phyloP scores from a whole-genome alignment of 1,140 invertebrate genomes.

The Drosophila mojavensis region DNA sequence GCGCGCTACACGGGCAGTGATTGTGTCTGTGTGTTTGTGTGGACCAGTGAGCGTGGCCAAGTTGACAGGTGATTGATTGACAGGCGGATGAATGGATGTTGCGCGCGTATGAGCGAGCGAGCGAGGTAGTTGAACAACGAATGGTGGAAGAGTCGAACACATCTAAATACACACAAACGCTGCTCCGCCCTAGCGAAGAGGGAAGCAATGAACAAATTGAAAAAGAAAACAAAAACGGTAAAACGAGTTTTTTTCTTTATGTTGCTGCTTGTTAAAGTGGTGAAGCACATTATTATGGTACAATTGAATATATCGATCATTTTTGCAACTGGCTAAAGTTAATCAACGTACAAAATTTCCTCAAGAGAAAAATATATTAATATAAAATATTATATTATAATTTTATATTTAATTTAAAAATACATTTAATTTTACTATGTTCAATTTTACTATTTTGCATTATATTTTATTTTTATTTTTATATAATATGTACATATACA shows the following conservation, averaged over 20 bases:
- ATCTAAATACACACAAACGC: constrained; percentile 18
- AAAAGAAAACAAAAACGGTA: constrained; percentile 7
- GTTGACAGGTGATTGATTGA: constrained; percentile 83
- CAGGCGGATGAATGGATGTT: constrained; percentile 49
- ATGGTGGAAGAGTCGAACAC: constrained; percentile 38
- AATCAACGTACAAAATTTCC: background rate
- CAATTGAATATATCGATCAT: background rate
- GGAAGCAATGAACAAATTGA: constrained; percentile 5
- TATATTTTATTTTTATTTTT: too few relatives aligned
- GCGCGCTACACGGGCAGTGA: constrained; percentile 4
- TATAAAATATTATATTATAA: too few relatives aligned
- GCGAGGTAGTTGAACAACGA: constrained; percentile 34
- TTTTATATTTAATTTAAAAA: too few relatives aligned
- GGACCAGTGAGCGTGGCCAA: constrained; percentile 66
- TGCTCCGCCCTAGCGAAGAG: constrained; percentile 48
- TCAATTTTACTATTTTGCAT: background rate
- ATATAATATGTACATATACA: too few relatives aligned
- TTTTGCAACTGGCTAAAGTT: background rate
- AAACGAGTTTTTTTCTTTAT: constrained; percentile 35
- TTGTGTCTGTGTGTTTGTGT: constrained; percentile 31
- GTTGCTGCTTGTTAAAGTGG: constrained; percentile 4
- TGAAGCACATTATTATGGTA: constrained; percentile 4
- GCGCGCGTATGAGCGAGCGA: constrained; percentile 32
- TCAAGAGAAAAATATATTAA: background rate
- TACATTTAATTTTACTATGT: too few relatives aligned